A percentile compares a stretch with the other conserved stretches of the same genome.
These are phyloP conservation scores for Drosophila birchii DNA, from an alignment of 2,888 invertebrate species.

Conservation along the genomic window DNA sequence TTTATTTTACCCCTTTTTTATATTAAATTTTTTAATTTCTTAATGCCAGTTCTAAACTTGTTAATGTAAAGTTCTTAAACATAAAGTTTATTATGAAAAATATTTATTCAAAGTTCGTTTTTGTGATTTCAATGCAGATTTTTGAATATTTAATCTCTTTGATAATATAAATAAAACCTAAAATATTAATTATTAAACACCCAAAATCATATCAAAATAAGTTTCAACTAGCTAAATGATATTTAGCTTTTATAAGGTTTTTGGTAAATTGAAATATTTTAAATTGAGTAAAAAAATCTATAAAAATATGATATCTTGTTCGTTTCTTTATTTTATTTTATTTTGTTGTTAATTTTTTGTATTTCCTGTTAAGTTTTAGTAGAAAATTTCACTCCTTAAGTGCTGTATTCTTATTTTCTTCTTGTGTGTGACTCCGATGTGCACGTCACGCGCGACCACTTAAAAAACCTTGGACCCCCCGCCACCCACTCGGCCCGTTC, in stretches of 20 bases:
- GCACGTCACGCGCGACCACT: conserved; percentile 81
- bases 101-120: background rate
- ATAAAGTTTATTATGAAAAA: background rate
- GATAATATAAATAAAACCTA: too few relatives aligned
- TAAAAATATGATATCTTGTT: background rate
- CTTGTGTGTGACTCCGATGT: conserved; percentile 32
- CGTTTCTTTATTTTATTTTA: background rate
- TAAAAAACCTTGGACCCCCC: conserved; percentile 76
- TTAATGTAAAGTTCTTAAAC: too few relatives aligned
- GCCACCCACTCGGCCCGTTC: conserved; percentile 11
- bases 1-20: too few relatives aligned
- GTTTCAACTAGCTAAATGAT: background rate
- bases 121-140: background rate
- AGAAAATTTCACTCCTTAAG: background rate
- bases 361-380: background rate
- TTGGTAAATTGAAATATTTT: background rate
- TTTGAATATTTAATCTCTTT: background rate
- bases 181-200: too few relatives aligned
- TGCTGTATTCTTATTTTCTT: background rate
- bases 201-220: background rate
- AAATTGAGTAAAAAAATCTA: background rate
- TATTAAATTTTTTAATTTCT: too few relatives aligned
- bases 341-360: background rate
- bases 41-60: too few relatives aligned
- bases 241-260: too few relatives aligned